These are phyloP conservation scores for Seriola dumerili DNA, from an alignment of 2,113 vertebrate genomes.

Conservation along the genomic window DNA sequence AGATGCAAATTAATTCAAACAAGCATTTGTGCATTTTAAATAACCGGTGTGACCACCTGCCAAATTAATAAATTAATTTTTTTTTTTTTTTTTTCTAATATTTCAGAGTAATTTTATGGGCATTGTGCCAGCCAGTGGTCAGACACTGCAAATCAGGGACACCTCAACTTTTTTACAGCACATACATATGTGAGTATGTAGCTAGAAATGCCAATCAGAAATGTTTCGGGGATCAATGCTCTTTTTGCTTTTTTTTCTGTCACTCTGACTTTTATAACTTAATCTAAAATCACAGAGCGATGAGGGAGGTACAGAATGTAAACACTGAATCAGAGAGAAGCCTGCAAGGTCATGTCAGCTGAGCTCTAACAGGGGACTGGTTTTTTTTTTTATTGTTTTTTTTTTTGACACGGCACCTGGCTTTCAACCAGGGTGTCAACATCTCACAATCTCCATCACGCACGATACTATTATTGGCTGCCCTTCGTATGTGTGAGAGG, in stretches of 20 bases:
- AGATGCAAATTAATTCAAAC: not conserved
- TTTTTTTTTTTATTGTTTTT: no score
- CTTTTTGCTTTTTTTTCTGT: not conserved
- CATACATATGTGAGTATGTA: no score
- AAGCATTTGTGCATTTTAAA: not conserved
- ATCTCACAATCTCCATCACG: not conserved
- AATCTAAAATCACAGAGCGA: not conserved
- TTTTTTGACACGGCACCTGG: constrained; percentile 1
- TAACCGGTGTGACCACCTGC: not conserved
- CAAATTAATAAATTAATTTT: not conserved
- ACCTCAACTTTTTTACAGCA: not conserved
- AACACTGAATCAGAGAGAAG: constrained; percentile 10
- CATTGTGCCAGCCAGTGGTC: not conserved
- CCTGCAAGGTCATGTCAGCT: constrained; percentile 41
- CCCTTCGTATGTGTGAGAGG: not conserved
- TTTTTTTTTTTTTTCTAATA: not conserved
- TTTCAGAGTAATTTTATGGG: not conserved
- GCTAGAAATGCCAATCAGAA: not conserved
- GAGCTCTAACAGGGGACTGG: not conserved
- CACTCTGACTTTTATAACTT: not conserved
- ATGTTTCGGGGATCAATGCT: not conserved
- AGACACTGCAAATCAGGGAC: not conserved
- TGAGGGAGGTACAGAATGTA: not conserved
- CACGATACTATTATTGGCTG: constrained; percentile 19
- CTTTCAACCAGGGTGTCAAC: constrained; percentile 17